phyloP scores from a whole-genome alignment of 2,113 vertebrate species.

The Etheostoma cragini region DNA sequence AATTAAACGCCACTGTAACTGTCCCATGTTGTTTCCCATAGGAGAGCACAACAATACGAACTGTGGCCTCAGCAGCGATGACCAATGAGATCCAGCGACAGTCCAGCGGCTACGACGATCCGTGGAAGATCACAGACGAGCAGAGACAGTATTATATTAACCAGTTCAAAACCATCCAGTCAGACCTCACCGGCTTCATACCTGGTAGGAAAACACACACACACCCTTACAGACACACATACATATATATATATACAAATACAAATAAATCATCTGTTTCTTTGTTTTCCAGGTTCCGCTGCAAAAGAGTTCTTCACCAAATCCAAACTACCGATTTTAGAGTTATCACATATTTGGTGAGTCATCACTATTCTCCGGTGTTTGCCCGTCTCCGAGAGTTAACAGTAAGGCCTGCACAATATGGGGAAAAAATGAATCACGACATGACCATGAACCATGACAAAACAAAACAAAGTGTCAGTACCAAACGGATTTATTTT shows the following conservation, averaged over 20 bases:
- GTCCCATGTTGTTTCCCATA: conserved; percentile 14
- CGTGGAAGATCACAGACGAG: conserved; percentile 99
- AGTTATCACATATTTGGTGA: conserved; percentile 99
- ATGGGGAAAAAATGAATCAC: too few species aligned
- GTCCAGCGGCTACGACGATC: conserved; percentile 96
- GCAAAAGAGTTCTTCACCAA: conserved; percentile 99
- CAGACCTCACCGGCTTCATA: conserved; percentile 98
- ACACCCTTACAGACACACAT: not conserved
- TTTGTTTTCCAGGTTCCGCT: conserved; percentile 88
- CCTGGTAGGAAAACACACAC: conserved; percentile 86
- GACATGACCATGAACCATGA: too few species aligned
- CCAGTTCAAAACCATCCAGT: conserved; percentile 99
- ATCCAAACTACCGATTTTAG: conserved; percentile 98
- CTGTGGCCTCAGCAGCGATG: conserved; percentile 90
- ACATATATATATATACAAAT: not conserved
- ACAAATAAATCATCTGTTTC: not conserved
- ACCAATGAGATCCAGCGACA: conserved; percentile 98
- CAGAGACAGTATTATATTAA: conserved; percentile 99
- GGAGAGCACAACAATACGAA: conserved; percentile 93
- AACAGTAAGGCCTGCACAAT: too few species aligned
- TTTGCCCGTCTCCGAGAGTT: not conserved
- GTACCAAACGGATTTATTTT: too few species aligned
- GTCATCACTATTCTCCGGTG: conserved; percentile 48
- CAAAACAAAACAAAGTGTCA: too few species aligned
- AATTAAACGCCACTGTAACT: not conserved